Percentiles rank a stretch among this genome's conserved stretches.
Conservation (phyloP, 2,113 vertebrate species). For the Spea multiplicata region DNA sequence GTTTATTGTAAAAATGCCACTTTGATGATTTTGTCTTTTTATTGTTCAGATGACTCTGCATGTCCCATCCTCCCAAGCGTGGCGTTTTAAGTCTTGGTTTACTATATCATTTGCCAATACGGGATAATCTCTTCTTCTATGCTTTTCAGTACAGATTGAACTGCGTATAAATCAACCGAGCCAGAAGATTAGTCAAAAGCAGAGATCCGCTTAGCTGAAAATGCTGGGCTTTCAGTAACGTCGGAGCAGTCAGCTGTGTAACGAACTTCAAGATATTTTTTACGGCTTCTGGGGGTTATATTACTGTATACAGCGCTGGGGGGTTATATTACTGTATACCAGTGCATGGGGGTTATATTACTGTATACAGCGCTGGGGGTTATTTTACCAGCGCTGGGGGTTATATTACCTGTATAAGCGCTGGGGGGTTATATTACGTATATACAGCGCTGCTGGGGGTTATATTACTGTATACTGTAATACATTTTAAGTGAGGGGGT, state of each 20-base stretch:
- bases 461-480: no score
- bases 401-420: no score
- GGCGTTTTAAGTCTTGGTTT: neutral
- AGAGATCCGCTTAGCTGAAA: neutral
- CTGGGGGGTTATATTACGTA: no score
- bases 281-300: no score
- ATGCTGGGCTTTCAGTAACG: neutral
- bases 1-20: constrained; percentile 4
- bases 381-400: no score
- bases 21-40: constrained; percentile 18
- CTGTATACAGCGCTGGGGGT: no score
- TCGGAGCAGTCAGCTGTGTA: neutral
- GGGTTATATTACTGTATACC: no score
- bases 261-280: neutral
- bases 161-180: constrained; percentile 21
- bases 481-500: no score
- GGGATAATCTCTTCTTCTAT: constrained; percentile 19
- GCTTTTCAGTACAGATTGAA: constrained; percentile 21
- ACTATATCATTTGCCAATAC: constrained; percentile 6
- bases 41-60: constrained; percentile 14
- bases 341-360: no score
- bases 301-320: no score
- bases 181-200: neutral
- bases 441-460: no score
- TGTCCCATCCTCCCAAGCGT: constrained; percentile 1